A percentile compares a stretch with the other conserved stretches of the same genome.
Evolutionary conservation across 2,113 vertebrate genomes (phyloP).

Genomic region (Rhadina sibilatrix): DNA sequence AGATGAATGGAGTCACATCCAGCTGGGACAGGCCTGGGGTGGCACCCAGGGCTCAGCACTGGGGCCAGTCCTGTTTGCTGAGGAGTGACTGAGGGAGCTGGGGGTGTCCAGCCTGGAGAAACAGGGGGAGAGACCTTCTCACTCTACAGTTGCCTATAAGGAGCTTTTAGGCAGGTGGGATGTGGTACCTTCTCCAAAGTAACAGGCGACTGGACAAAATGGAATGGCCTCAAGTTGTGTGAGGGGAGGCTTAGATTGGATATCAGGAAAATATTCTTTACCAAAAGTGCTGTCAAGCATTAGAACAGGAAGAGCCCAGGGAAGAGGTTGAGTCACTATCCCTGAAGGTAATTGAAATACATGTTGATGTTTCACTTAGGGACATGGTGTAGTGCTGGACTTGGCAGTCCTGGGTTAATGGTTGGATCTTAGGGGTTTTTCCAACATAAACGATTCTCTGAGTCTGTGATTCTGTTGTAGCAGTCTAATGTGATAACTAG

Average conservation of each 20-base stretch:
- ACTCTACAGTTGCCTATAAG: not conserved
- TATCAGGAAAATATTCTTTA: not conserved
- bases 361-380: not conserved
- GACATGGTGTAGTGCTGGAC: not conserved
- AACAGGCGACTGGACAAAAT: rapidly evolving
- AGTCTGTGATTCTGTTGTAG: not conserved
- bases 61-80: not conserved
- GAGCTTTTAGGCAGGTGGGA: not conserved
- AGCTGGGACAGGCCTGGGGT: not conserved
- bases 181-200: not conserved
- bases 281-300: rapidly evolving
- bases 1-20: not conserved
- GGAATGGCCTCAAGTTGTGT: not conserved
- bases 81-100: rapidly evolving
- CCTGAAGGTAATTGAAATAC: not conserved
- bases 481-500: not conserved
- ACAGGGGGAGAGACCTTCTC: rapidly evolving
- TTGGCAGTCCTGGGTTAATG: rapidly evolving
- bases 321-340: not conserved
- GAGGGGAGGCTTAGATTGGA: not conserved
- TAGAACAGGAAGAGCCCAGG: not conserved
- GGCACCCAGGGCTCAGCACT: rapidly evolving
- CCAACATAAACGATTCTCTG: not conserved
- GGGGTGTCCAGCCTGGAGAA: not conserved
- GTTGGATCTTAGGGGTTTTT: not conserved